Percentiles rank a stretch among this genome's conserved stretches.
Conservation (phyloP, 2,888 invertebrate species). For the Drosophila rellima region DNA sequence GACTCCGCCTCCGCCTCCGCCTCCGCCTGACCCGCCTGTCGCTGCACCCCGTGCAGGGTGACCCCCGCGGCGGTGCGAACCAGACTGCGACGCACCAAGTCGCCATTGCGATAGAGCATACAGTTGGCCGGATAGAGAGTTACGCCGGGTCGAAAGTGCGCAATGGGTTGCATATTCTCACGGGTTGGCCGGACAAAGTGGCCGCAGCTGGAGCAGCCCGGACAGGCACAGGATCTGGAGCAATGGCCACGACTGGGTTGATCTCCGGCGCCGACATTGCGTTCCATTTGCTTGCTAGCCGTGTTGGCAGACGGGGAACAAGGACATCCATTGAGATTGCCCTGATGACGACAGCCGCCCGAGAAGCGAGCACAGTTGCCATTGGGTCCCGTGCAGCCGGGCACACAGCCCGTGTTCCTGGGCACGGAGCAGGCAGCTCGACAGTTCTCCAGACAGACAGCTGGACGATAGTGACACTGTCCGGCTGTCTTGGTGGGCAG, state of each 20-base stretch:
- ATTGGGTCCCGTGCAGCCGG: neutral
- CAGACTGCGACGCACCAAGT: conserved; percentile 44
- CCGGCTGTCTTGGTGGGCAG: neutral
- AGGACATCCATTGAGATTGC: neutral
- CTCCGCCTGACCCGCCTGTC: neutral
- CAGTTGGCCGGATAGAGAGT: conserved; percentile 28
- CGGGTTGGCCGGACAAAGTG: neutral
- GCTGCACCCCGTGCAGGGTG: conserved; percentile 51
- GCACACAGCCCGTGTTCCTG: neutral
- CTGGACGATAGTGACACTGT: neutral
- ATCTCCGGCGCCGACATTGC: conserved; percentile 1
- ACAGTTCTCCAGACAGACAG: neutral
- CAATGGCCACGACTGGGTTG: neutral
- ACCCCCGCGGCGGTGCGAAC: conserved; percentile 68
- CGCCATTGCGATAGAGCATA: conserved; percentile 23
- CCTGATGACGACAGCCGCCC: neutral
- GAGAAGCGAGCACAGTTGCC: neutral
- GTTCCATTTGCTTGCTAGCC: neutral
- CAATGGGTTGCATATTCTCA: conserved; percentile 23
- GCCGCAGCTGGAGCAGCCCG: neutral
- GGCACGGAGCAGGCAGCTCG: neutral
- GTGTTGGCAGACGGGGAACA: neutral
- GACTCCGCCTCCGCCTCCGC: neutral
- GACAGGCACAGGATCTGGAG: neutral
- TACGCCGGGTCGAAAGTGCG: conserved; percentile 61